Evolutionary conservation across 2,797 vertebrate genomes (phyloP), one percentile per base, ranked within the genome.

Genomic region (Adelosebastes latens): DNA sequence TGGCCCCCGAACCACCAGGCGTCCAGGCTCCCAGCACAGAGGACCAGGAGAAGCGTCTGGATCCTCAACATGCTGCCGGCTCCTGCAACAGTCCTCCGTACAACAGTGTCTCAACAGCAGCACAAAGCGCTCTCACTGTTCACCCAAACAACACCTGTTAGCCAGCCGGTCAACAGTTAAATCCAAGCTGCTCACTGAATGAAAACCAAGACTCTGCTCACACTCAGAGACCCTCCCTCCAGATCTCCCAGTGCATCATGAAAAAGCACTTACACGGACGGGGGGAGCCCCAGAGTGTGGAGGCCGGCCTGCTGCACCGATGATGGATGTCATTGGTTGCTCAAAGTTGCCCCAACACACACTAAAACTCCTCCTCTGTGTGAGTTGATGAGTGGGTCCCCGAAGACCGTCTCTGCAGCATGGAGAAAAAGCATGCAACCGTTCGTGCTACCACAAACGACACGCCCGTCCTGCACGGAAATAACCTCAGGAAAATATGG

Each of bases 351-450:
- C 79, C 83, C 58, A 68, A 83, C 73, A 65, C 68, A 66, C 70
- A 61, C 46, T 8, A n/a, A 64, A 85, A 85, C 92, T 88, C 94
- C 91, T 89, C 93, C 92, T 68, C 61, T 60, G 59, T 7, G 11
- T 12, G 52, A 87, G 76, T 39, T 25, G 73, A 84, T 69, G 59
- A 91, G 80, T 76, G 63, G 42, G 63, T 90, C 87, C 83, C 84
- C 42, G 1, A 9, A 85, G 87, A 88, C 77, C 12, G 53, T 42
- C 22, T 52, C 63, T 77, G 63, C 63, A 77, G 68, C 68, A 12
- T 64, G 76, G 31, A 77, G 71, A 75, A 71, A 70, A 76, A 77
- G 49, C 73, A 36, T 42, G 66, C 62, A 32, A 62, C n/a, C n/a
- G 2, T 68, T 77, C 18, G 4, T 18, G 46, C 69, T n/a, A 67